Evolutionary conservation across 2,888 invertebrate species (phyloP).

Genomic region (Apotomis betuletana): DNA sequence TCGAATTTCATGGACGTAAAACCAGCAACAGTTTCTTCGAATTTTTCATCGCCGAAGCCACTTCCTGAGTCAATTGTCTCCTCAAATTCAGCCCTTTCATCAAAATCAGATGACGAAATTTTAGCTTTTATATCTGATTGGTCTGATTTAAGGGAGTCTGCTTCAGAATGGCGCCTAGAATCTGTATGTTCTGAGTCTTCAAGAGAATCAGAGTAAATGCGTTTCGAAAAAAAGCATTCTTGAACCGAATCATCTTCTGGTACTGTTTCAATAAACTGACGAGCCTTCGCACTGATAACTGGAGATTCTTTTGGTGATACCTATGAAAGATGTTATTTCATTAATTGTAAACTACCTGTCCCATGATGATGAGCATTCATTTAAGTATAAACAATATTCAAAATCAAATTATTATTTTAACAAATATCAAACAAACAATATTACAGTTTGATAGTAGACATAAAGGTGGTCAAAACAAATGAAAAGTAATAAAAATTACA

Average conservation of each 20-base stretch:
- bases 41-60: conserved; percentile 79
- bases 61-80: conserved; percentile 79
- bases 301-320: conserved; percentile 76
- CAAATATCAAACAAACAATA: too few species aligned
- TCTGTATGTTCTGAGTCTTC: conserved; percentile 81
- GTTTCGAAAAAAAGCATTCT: conserved; percentile 81
- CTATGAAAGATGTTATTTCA: conserved; percentile 48
- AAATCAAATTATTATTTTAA: too few species aligned
- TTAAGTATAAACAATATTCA: too few species aligned
- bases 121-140: conserved; percentile 78
- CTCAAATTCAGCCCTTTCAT: conserved; percentile 79
- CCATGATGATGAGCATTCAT: too few species aligned
- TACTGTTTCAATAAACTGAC: conserved; percentile 82
- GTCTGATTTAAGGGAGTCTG: conserved; percentile 80
- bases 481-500: too few species aligned
- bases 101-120: conserved; percentile 79
- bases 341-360: background rate
- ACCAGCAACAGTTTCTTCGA: conserved; percentile 74
- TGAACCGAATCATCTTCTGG: conserved; percentile 82
- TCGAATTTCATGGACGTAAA: conserved; percentile 75
- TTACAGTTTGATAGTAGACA: too few species aligned
- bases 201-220: conserved; percentile 80
- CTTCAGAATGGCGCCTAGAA: conserved; percentile 79
- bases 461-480: too few species aligned
- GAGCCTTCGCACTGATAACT: conserved; percentile 79